Percentiles rank a stretch among this genome's conserved stretches.
Conservation (phyloP, 2,797 vertebrate genomes). For the Tragelaphus eurycerus region DNA sequence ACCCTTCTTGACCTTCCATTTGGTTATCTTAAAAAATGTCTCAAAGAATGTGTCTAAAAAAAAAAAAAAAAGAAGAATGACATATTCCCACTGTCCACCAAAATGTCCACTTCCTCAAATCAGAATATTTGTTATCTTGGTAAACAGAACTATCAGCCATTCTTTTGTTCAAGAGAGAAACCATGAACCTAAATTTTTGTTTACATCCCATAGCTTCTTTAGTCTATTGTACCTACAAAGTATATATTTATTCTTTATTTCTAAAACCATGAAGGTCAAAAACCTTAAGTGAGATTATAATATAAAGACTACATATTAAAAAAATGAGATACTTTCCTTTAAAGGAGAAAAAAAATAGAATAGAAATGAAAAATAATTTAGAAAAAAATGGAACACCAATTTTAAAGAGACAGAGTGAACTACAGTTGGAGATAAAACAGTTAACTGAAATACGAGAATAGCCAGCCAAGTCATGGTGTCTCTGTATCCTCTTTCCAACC, state of each 20-base stretch:
- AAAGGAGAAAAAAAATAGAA: not conserved
- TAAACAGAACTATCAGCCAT: not conserved
- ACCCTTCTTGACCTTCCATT: not conserved
- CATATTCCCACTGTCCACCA: not conserved
- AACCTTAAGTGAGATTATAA: not conserved
- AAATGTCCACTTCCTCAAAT: not conserved
- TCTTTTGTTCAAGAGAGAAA: not conserved
- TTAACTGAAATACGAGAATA: not conserved
- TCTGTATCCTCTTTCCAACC: not conserved
- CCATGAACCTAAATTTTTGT: not conserved
- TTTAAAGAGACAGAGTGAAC: not conserved
- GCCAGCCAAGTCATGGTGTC: not conserved
- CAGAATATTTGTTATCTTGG: not conserved
- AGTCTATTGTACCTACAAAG: not conserved
- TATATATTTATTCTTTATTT: not conserved
- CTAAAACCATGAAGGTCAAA: not conserved
- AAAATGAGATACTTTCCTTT: not conserved
- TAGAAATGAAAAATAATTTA: not conserved
- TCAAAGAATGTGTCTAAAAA: not conserved
- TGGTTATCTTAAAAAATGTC: not conserved
- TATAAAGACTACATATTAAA: not conserved
- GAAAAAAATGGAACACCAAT: not conserved
- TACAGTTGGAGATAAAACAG: not conserved
- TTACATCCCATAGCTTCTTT: not conserved
- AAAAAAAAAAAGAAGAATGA: not conserved